Evolutionary conservation across 1,140 invertebrate species (phyloP), one percentile per base, ranked within the genome.

Genomic region (Belonocnema kinseyi): DNA sequence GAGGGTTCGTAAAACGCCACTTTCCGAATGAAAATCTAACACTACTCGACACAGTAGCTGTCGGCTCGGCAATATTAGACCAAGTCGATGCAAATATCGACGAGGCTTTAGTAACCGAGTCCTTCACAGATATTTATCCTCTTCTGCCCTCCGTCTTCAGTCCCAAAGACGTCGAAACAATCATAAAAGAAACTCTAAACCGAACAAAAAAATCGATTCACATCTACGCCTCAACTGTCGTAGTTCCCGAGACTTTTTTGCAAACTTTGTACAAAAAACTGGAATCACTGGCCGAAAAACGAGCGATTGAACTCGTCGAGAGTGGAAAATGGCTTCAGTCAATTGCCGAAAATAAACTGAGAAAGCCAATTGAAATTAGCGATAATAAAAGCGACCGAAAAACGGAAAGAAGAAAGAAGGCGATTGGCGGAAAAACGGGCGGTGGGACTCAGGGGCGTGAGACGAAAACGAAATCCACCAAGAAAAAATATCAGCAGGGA

Each of bases 381-480:
- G 93, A 95, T 40, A 88, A 87, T 26, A 96, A 96, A 91, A 90
- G 93, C 12, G 96, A 96, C 82, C 95, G 94, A 80, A 95, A 96
- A 84, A 97, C 98, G 72, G 97, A 98, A 84, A 92, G 97, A 51
- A 93, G 96, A 78, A 97, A 97, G 85, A 98, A 98, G 89, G 97
- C 97, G 2, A 91, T 94, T 46, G 93, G 94, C 77, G 97, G 97
- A 5, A 98, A 98, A 93, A 93, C 93, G 61, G 97, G 97, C 46
- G 97, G 98, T 51, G 97, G 97, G 14, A 95, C 94, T 50, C 97
- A 98, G 91, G 98, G 98, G 1, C 93, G 98, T 74, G 98, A 99
- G 92, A 98, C 97, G 0, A 99, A 98, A 92, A 99, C 97, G 0
- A 98, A 98, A 90, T 96, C 97, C 8, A 96, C 96, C 0, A 99